Evolutionary conservation across 2,888 invertebrate species (phyloP), one percentile per base, ranked within the genome.

Genomic region (Nematopogon swammerdamellus): DNA sequence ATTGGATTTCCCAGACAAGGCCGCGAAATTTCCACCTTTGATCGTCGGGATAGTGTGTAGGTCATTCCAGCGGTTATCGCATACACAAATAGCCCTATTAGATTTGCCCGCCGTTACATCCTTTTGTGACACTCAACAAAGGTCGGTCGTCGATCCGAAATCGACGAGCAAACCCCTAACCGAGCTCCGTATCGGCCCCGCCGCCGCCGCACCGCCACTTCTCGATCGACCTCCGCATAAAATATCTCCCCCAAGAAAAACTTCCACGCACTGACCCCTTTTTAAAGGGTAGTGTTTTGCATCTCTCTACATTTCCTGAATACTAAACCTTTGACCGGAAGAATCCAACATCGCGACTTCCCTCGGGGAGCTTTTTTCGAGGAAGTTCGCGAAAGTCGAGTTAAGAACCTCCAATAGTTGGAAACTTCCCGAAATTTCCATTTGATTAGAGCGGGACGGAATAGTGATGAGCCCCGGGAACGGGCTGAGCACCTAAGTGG

Each of bases 231-330:
- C 36, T 14, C 36, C 8, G n/a, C 36, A 36, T 14, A 36, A 14
- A 36, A 8, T 14, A 36, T 14, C 25, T 25, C 25, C 10, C 25
- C 3, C 8, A 36, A 14, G 14, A 14, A 36, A 14, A 70, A 75
- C 67, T 76, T 61, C 72, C 68, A 74, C 72, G 70, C 73, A 69
- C 70, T 70, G 76, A 76, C 73, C 76, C 72, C 74, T 75, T 76
- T 76, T 76, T 68, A 75, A 73, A 73, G 74, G 73, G 75, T 74
- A 75, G 76, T 74, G 68, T 36, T 36, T 36, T 36, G 36, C 36
- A 36, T 36, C 36, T 36, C 36, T 14, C 36, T 36, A 36, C 36
- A 36, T 14, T 36, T 6, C 36, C 36, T 36, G 36, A 36, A 36
- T 36, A 36, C 36, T 36, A 36, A 36, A 14, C 36, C 11, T 36